Conservation (phyloP, 2,113 vertebrate species). For the Hemicordylus capensis region DNA sequence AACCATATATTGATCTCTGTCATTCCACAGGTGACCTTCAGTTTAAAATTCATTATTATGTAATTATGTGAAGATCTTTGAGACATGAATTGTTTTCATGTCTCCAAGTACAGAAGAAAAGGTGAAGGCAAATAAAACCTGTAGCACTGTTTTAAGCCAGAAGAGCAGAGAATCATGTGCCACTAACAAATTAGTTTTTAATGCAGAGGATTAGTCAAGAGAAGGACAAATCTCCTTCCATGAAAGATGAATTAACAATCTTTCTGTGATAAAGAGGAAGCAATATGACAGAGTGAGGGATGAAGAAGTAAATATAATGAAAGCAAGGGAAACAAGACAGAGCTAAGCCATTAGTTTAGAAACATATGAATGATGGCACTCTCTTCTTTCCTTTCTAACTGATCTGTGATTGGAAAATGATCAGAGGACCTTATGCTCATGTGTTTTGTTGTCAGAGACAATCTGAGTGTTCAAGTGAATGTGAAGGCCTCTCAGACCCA, state of each 20-base stretch:
- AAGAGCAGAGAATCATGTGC: not conserved
- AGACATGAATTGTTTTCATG: not conserved
- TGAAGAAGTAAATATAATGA: not conserved
- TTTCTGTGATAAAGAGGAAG: not conserved
- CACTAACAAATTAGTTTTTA: conserved; percentile 15
- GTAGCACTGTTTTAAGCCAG: not conserved
- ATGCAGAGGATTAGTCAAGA: not conserved
- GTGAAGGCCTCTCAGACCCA: not conserved
- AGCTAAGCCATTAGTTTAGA: not conserved
- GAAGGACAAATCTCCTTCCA: not conserved
- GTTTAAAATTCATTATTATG: not conserved
- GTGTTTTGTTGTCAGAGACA: not conserved
- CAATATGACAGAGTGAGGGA: not conserved
- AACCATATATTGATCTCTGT: not conserved
- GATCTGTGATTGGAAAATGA: not conserved
- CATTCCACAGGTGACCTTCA: not conserved
- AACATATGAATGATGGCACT: not conserved
- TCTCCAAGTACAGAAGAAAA: not conserved
- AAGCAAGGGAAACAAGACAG: not conserved
- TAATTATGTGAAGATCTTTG: not conserved
- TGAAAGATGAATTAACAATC: conserved; percentile 1
- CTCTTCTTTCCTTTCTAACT: not conserved
- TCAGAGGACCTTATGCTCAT: not conserved
- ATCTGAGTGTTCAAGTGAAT: not conserved
- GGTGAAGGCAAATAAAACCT: not conserved